These are phyloP conservation scores for Julus scandinavius DNA, from an alignment of 2,888 invertebrate species.

Conservation along the genomic window DNA sequence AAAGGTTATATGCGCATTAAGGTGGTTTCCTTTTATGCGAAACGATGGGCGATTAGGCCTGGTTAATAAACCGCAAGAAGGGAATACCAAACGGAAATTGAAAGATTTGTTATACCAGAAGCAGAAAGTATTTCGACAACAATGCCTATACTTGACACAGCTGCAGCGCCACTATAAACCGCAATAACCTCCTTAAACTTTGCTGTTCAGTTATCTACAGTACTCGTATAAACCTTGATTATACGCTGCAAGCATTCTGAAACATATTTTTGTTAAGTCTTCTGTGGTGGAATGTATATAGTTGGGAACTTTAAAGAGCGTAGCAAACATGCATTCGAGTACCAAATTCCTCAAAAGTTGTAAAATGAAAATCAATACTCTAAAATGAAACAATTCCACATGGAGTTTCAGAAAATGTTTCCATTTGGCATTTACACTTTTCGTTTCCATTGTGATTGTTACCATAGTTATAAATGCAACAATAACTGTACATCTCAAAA, in stretches of 20 bases:
- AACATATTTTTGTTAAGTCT: neutral
- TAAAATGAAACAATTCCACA: too few species aligned
- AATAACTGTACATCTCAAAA: too few species aligned
- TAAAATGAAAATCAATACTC: neutral
- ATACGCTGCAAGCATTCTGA: neutral
- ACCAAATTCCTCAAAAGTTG: neutral
- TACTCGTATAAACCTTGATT: neutral
- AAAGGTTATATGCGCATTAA: neutral
- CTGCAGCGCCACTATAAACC: slow-evolving; percentile 12
- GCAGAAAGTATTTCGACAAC: neutral
- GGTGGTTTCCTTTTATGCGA: neutral
- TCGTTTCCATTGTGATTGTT: neutral
- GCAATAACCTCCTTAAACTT: neutral
- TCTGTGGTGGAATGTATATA: neutral
- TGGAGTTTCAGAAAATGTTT: neutral
- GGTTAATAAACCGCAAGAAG: slow-evolving; percentile 22
- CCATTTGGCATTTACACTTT: neutral
- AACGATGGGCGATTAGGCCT: neutral
- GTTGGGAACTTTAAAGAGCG: neutral
- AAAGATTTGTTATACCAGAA: neutral
- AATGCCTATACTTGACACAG: slow-evolving; percentile 7
- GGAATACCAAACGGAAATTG: neutral
- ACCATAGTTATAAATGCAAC: too few species aligned
- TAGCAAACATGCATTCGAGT: neutral
- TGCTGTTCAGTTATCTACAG: neutral